Evolutionary conservation across 2,888 invertebrate genomes (phyloP), one percentile per base, ranked within the genome.

Genomic region (Diplazon laetatorius): DNA sequence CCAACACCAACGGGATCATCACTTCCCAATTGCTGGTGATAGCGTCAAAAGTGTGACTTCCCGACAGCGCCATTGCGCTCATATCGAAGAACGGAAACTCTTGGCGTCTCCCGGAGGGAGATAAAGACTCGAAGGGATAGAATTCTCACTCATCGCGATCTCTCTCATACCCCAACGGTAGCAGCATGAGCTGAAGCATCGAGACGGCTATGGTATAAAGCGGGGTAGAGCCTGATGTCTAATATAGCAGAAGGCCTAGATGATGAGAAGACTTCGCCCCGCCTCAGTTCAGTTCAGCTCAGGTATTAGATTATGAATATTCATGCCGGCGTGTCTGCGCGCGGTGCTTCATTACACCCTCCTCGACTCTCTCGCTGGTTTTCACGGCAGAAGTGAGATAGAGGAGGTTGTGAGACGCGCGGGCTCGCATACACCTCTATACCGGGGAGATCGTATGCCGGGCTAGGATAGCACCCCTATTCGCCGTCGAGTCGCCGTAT

Each of bases 271-370:
- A 86, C 87, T 85, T 83, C 78, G 87, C 84, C 85, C 88, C 88
- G 88, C 89, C 89, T 87, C 87, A 78, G 82, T 85, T 87, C 87
- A 85, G 87, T 89, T 87, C 87, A 85, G 87, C 90, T 90, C 90
- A 90, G 90, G 89, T 91, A 91, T 91, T 90, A 90, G 90, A 89
- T 91, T 91, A 91, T 91, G 90, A 90, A 91, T 91, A 91, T 90
- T 91, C 91, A 91, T 91, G 90, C 87, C 89, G 87, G 88, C 86
- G 89, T 89, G 89, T 89, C 90, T 89, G 89, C 88, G 89, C 89
- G 86, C 89, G 89, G 90, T 88, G 89, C 90, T 91, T 91, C 90
- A 90, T 91, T 91, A 90, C 89, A 90, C 87, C 87, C 87, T 87
- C 85, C 83, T 80, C 83, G 30, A 80, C 75, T 63, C 78, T 76